These are phyloP conservation scores for Podarcis cretensis DNA, from an alignment of 2,113 vertebrate genomes.

Conservation along the genomic window DNA sequence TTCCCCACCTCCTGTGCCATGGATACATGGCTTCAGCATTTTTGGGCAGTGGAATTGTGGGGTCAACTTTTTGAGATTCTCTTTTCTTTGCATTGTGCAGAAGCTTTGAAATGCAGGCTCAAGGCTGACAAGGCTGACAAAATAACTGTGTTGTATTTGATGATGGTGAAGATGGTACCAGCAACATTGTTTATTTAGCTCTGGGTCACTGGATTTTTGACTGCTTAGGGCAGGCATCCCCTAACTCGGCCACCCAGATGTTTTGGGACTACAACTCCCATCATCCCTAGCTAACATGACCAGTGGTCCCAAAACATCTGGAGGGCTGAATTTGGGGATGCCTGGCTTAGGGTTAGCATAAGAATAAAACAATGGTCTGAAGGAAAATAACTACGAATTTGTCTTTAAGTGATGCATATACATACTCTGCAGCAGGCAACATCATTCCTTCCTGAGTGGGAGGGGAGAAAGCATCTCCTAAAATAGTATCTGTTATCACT, in stretches of 20 bases:
- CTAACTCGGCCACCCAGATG: no score
- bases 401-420: not conserved
- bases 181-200: not conserved
- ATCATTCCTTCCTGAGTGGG: not conserved
- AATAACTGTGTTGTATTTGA: not conserved
- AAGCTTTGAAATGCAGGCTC: not conserved
- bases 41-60: no score
- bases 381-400: not conserved
- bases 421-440: not conserved
- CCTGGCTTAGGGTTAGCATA: not conserved
- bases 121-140: not conserved
- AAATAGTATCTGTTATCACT: not conserved
- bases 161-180: not conserved
- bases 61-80: not conserved
- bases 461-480: not conserved
- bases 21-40: no score
- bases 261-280: no score
- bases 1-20: no score
- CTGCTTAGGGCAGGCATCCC: not conserved
- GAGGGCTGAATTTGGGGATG: no score
- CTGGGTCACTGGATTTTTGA: not conserved
- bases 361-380: not conserved
- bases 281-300: no score
- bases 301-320: no score
- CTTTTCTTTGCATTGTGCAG: not conserved